Evolutionary conservation across 2,797 vertebrate species (phyloP), one percentile per base, ranked within the genome.

Genomic region (Leptoclinus maculatus): DNA sequence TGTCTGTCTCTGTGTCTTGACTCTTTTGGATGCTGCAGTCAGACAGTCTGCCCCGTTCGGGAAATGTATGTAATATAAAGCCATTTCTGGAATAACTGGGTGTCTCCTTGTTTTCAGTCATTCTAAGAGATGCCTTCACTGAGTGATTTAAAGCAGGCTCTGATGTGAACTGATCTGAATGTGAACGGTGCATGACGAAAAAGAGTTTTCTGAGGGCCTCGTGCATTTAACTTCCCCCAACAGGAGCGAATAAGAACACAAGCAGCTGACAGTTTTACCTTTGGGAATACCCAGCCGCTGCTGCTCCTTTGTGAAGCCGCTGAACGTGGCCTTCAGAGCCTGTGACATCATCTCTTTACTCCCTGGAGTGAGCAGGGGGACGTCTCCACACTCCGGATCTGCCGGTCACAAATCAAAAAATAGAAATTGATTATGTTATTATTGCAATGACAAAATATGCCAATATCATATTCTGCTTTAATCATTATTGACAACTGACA

Each of bases 331-430:
- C 90, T 98, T 97, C 88, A 99, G 78, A 0, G 98, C 98, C 93
- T 99, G 98, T 71, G 98, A 99, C 98, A 99, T 99, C 98, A 99
- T 99, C 90, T 99, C 98, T 93, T 99, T 99, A 93, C 98, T 99
- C 90, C 97, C 98, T 57, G 98, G 98, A 25, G 98, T 99, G 82
- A 99, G 91, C 49, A 99, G 93, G 17, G 98, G 98, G 71, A 99
- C 98, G 74, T 99, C 98, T 0, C 97, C 97, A 87, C 98, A 99
- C 93, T 99, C 98, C 87, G 98, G 97, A 91, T 99, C 98, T 99
- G 95, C 65, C 89, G 63, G 85, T 43, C 78, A 88, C 54, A 84
- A 70, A 86, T 29, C 5, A 66, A 29, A 71, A 73, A 63, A 2
- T n/a, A n/a, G 79, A 56, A 8, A 69, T 17, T 21, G 6, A 66